Evolutionary conservation across 2,888 invertebrate genomes (phyloP), one percentile per base, ranked within the genome.

Genomic region (Eumerus sabulonum): DNA sequence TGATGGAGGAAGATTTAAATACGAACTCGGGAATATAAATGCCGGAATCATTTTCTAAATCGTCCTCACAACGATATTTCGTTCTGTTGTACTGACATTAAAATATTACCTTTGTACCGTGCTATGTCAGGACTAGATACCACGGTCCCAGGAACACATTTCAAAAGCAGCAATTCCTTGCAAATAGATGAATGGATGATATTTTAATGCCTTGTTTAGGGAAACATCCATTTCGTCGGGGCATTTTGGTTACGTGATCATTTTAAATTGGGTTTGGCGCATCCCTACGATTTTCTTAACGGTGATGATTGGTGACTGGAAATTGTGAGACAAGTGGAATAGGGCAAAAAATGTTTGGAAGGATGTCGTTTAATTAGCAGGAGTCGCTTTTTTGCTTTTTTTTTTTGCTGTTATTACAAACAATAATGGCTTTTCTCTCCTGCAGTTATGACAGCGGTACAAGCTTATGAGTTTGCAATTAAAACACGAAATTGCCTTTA

Each of bases 141-240:
- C n/a, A n/a, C 48, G n/a, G 51, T 12, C 14, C 36, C 9, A 11
- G 5, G 38, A 48, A 60, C 66, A 44, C 54, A 70, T 53, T 59
- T 59, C 16, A 4, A 9, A 27, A 50, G 48, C 27, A 45, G 44
- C 64, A 56, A 76, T 62, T 70, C 64, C 18, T 47, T 48, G 42
- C 56, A 64, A 56, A 50, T 60, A 60, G 60, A 64, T 51, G 66
- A 40, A 62, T 66, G 76, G 71, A 71, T 71, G 64, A 76, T 50
- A 45, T 63, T 76, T 71, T 62, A 76, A 66, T 71, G 64, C 66
- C 59, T 54, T 59, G 70, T 70, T 70, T 60, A 60, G 38, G 59
- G 44, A 51, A 47, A 35, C 64, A 50, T 70, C 60, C 44, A 63
- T 68, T 64, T 63, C 63, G 40, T 14, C 36, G 57, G 56, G 27